phyloP scores from a whole-genome alignment of 2,888 invertebrate genomes.

The Ormyrus rosae region DNA sequence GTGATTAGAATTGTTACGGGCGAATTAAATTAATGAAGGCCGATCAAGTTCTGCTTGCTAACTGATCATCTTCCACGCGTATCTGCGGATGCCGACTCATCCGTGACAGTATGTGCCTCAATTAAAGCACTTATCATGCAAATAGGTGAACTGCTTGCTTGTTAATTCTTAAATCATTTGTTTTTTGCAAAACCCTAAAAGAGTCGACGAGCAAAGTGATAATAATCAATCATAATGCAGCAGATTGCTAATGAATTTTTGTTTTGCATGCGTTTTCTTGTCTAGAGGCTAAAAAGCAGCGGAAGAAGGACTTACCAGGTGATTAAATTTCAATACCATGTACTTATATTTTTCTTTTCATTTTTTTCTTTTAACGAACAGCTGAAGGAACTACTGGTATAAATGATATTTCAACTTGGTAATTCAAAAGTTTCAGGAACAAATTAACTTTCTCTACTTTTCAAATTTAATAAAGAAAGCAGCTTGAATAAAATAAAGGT shows the following conservation, averaged over 20 bases:
- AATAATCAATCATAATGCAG: slow-evolving; percentile 55
- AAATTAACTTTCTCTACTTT: slow-evolving; percentile 49
- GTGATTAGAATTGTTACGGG: too few relatives aligned
- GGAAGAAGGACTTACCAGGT: slow-evolving; percentile 95
- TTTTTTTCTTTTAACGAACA: slow-evolving; percentile 51
- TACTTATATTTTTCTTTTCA: slow-evolving; percentile 46
- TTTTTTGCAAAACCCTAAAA: slow-evolving; percentile 47
- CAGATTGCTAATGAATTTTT: slow-evolving; percentile 74
- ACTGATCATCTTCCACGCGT: too few relatives aligned
- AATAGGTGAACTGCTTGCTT: slow-evolving; percentile 34
- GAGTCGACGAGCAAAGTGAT: slow-evolving; percentile 48
- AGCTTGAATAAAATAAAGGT: slow-evolving; percentile 44
- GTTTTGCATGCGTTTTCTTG: slow-evolving; percentile 75
- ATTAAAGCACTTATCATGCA: too few relatives aligned
- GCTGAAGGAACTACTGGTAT: slow-evolving; percentile 56
- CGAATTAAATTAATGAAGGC: too few relatives aligned
- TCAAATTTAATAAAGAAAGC: slow-evolving; percentile 51
- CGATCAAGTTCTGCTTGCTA: too few relatives aligned
- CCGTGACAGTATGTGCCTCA: not conserved
- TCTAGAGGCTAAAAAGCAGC: slow-evolving; percentile 95
- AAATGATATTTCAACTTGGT: slow-evolving; percentile 52
- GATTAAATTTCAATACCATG: slow-evolving; percentile 76
- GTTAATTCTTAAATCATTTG: slow-evolving; percentile 38
- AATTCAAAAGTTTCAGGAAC: slow-evolving; percentile 49
- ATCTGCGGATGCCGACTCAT: not conserved